These are phyloP conservation scores for Riparia riparia DNA, from an alignment of 2,113 vertebrate genomes.

Conservation along the genomic window DNA sequence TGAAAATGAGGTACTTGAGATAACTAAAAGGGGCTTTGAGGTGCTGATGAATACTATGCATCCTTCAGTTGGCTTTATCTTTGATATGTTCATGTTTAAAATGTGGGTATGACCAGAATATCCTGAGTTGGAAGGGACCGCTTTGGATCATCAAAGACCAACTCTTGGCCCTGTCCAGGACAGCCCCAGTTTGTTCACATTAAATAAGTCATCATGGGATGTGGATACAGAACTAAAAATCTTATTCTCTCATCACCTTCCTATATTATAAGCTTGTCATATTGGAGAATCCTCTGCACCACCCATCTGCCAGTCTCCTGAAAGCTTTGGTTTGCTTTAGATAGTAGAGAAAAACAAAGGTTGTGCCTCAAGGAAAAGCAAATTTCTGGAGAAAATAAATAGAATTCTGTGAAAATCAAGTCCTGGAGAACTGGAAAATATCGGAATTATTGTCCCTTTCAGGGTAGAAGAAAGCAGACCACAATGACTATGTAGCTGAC, in stretches of 20 bases:
- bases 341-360: background rate
- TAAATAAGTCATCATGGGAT: background rate
- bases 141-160: background rate
- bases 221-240: background rate
- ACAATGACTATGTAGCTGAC: accelerated
- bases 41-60: background rate
- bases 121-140: background rate
- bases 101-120: background rate
- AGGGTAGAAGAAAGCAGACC: background rate
- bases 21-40: background rate
- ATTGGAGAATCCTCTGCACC: background rate
- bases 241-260: background rate
- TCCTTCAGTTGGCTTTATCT: background rate
- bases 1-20: background rate
- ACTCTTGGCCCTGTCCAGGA: background rate
- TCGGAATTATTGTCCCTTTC: background rate
- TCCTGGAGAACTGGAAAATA: background rate
- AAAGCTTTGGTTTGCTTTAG: background rate
- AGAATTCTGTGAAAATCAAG: background rate
- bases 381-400: too few relatives aligned
- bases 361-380: background rate
- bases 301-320: too few relatives aligned
- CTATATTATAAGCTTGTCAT: background rate
- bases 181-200: background rate
- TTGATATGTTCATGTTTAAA: background rate